Base-by-base conservation (phyloP, 2,113 vertebrate species). In the Toxostoma redivivum region DNA sequence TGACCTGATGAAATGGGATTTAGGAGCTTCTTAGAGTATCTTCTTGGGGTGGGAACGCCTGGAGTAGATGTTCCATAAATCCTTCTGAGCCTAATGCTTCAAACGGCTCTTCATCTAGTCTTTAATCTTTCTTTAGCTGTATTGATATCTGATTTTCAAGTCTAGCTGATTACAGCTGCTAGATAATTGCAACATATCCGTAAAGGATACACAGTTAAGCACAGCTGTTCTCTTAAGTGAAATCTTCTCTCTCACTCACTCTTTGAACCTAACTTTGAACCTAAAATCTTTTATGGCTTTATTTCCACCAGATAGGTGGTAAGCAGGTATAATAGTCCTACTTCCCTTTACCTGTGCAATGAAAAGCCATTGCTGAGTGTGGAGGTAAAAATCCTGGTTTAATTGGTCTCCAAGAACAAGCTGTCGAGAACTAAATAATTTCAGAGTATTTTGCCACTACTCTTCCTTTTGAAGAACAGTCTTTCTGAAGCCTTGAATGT, bases 341-440 rank as follows among this genome's bases (percentile, higher is more conserved):
- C 37, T 73, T 74, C 60, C 42, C n/a, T 85, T 89, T 53, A 70
- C 51, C 65, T 69, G 45, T 69, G 70, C 62, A 19, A 6, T 97
- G 93, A 96, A 96, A 96, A 97, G 76, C 70, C 81, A 90, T 92
- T 94, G 92, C 92, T 96, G 96, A 94, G 88, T 61, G 67, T 80
- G 8, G 78, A 96, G 84, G 96, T 88, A 78, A 95, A 96, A 97
- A 96, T 95, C 94, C 80, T 45, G 35, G 81, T 95, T 97, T 96
- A 98, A 97, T 96, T 88, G 57, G 66, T 96, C 82, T 97, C 91
- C n/a, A 87, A 89, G 94, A 96, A 96, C 44, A 78, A 30, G 73
- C 51, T 90, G 28, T 94, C 96, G 94, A 95, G 84, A 94, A 76
- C 84, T 96, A 81, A 56, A 35, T 95, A 82, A 95, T 97, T 97